These are phyloP conservation scores for Nysson spinosus DNA, from an alignment of 2,888 invertebrate species.

Conservation along the genomic window DNA sequence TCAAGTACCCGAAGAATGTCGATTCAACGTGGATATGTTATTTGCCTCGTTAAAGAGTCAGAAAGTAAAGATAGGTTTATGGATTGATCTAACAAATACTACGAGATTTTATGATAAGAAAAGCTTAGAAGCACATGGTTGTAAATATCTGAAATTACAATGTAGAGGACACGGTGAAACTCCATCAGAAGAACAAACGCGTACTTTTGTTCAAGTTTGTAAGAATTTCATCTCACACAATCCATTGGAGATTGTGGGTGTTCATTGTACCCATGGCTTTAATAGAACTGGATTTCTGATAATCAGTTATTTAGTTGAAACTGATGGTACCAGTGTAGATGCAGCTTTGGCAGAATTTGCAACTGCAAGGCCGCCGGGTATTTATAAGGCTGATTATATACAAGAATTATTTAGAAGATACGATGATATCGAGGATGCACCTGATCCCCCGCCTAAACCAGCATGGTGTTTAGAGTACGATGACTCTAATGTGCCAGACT, in stretches of 20 bases:
- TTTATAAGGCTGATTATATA: slow-evolving; percentile 98
- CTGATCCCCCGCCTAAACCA: slow-evolving; percentile 86
- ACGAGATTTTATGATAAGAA: slow-evolving; percentile 92
- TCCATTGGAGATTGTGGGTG: slow-evolving; percentile 85
- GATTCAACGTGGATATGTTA: slow-evolving; percentile 93
- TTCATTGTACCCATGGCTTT: slow-evolving; percentile 99
- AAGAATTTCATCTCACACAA: slow-evolving; percentile 87
- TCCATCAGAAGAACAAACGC: slow-evolving; percentile 91
- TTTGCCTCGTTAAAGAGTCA: slow-evolving; percentile 87
- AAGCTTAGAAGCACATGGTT: slow-evolving; percentile 86
- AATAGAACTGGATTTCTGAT: slow-evolving; percentile 98
- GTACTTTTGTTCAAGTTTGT: slow-evolving; percentile 89
- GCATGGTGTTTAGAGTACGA: slow-evolving; percentile 89
- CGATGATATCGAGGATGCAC: slow-evolving; percentile 82
- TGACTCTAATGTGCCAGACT: slow-evolving; percentile 59
- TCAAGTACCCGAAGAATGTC: slow-evolving; percentile 89
- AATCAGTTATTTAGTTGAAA: slow-evolving; percentile 92
- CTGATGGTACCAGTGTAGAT: slow-evolving; percentile 89
- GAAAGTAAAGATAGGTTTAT: slow-evolving; percentile 92
- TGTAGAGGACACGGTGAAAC: slow-evolving; percentile 96
- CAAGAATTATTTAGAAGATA: slow-evolving; percentile 92
- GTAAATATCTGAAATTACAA: slow-evolving; percentile 91
- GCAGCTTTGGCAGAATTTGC: slow-evolving; percentile 90
- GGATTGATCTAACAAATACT: slow-evolving; percentile 98
- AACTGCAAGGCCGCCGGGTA: slow-evolving; percentile 91